Evolutionary conservation across 2,113 vertebrate species (phyloP), one percentile per base, ranked within the genome.

Genomic region (Platichthys stellatus): DNA sequence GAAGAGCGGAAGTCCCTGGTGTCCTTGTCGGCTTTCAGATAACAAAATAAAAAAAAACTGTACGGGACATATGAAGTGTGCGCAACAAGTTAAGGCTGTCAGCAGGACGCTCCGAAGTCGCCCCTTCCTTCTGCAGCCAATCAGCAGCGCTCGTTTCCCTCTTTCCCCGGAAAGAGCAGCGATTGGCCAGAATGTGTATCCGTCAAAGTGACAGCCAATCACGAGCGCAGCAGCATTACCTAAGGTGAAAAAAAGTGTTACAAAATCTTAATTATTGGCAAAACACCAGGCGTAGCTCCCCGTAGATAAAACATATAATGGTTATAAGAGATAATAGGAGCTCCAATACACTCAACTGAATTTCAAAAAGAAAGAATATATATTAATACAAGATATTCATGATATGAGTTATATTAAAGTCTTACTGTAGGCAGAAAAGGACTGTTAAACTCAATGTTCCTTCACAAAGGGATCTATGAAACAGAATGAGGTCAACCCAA

Each of bases 141-240:
- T 90, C 66, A 78, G 63, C 2, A 21, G 21, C 38, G 14, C 0
- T 24, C 5, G 5, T 43, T 21, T 18, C 11, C 1, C 26, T 28
- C 26, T 4, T 28, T 28, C 26, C 26, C 26, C 67, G 58, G 63
- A 84, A 70, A 2, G 21, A 43, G 13, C 54, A 12, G 17, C 21
- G 20, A 90, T 83, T 87, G 64, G 85, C 40, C 21, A 3, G 0
- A 0, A 1, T 0, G 1, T 2, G 11, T 14, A 49, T 79, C 54
- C 15, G 0, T 86, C 60, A 61, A 3, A n/a, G 2, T 1, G 3
- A 2, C 20, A 45, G 51, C 86, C 83, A 90, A 89, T 88, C 57
- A 0, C 1, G 11, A 58, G 1, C 5, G 53, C 1, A 9, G 3
- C 0, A 9, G 11, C 0, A 49, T 83, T 86, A 85, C 56, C 72